Evolutionary conservation across 2,888 invertebrate genomes (phyloP).

Genomic region (Thymelicus sylvestris): DNA sequence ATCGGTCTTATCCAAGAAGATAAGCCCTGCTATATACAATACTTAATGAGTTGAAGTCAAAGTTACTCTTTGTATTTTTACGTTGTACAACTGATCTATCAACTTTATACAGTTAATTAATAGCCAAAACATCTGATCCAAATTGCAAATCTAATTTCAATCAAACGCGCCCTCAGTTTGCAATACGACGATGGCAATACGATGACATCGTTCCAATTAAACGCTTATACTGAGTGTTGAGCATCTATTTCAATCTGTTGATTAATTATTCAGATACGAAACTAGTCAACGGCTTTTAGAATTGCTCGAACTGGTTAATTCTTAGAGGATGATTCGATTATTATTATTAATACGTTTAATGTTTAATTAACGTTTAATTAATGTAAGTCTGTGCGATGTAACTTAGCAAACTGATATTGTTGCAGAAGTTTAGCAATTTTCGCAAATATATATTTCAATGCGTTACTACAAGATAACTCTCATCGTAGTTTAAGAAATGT

Average conservation of each 20-base stretch:
- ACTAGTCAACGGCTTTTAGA: conserved; percentile 14
- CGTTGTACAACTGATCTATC: conserved; percentile 19
- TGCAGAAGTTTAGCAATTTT: no score
- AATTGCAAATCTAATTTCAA: conserved; percentile 32
- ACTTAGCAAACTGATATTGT: no score
- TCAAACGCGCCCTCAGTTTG: conserved; percentile 39
- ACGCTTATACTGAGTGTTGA: conserved; percentile 54
- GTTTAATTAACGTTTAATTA: no score
- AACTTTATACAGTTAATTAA: conserved; percentile 10
- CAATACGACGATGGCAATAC: conserved; percentile 57
- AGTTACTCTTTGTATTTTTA: no score
- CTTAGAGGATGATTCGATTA: background rate
- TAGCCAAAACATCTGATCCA: conserved; percentile 3
- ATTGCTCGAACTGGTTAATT: background rate
- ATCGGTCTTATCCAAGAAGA: no score
- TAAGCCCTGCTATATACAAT: no score
- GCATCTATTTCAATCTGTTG: conserved; percentile 47
- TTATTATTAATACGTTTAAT: no score
- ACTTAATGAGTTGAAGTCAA: no score
- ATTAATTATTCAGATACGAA: conserved; percentile 38
- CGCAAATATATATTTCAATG: no score
- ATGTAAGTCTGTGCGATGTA: no score
- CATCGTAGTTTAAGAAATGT: no score
- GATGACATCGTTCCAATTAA: conserved; percentile 65
- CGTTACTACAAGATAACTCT: no score